Evolutionary conservation across 2,113 vertebrate genomes (phyloP), one percentile per base, ranked within the genome.

Genomic region (Tragelaphus scriptus): DNA sequence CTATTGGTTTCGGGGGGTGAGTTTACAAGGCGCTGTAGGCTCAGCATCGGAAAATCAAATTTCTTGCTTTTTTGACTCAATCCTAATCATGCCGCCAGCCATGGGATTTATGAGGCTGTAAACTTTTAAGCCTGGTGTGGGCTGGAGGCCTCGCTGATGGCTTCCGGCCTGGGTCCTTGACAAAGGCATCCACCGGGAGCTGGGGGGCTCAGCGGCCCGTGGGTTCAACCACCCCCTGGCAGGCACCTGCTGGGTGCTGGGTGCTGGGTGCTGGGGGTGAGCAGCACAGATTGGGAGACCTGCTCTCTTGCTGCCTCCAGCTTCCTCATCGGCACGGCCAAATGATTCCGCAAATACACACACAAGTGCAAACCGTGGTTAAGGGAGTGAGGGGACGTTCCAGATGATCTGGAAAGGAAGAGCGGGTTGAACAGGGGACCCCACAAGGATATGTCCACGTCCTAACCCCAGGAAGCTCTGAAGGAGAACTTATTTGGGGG

Each of bases 41-140:
- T 81, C 40, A 25, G n/a, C 32, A 13, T 77, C 26, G 65, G 81
- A 91, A 93, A 85, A 88, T 97, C 94, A 85, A 93, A 94, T 91
- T 90, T 77, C 59, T 75, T 59, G 86, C 28, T 21, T 97, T 93
- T 92, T 90, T 80, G 86, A 88, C 91, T 95, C 81, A 9, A 55
- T 58, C 59, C 55, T 92, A 71, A 91, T 93, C 68, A 25, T 0
- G 63, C 85, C 2, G 6, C 49, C 77, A 59, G 77, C 77, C 47
- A 3, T 4, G 90, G 88, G 53, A 91, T 97, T 97, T 88, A 95
- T 44, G 90, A 80, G 90, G 44, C 81, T 26, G 47, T 97, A 91
- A 97, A 91, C 63, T 49, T 30, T 71, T 17, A 77, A 88, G 77
- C 32, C 30, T 55, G 5, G 36, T 0, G 6, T 2, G 23, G 75